A percentile compares a stretch with the other conserved stretches of the same genome.
phyloP scores from a whole-genome alignment of 2,797 vertebrate genomes.

The Ataeniobius toweri region DNA sequence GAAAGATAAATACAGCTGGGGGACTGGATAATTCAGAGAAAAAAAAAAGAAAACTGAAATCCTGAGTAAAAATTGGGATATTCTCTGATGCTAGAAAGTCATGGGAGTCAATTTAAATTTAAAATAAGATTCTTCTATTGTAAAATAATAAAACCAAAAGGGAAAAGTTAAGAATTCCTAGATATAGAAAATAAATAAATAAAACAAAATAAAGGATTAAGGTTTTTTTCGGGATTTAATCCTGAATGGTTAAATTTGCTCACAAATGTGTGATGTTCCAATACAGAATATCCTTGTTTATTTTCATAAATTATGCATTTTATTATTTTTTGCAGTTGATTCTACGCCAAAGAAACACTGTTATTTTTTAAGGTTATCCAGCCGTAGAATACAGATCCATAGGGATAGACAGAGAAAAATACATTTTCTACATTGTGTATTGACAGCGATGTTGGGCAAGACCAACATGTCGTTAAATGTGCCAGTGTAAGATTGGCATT shows the following conservation, averaged over 20 bases:
- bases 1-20: background rate
- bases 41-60: background rate
- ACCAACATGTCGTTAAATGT: background rate
- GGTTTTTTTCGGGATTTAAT: background rate
- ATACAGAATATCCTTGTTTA: background rate
- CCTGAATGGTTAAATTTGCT: background rate
- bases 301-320: background rate
- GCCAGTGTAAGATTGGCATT: background rate
- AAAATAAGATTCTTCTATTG: background rate
- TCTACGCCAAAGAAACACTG: background rate
- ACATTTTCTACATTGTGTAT: background rate
- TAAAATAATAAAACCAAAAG: too few species aligned
- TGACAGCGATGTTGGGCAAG: background rate
- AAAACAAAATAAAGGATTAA: background rate
- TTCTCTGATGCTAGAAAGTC: background rate
- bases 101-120: background rate
- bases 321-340: background rate
- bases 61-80: background rate
- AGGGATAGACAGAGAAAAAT: background rate
- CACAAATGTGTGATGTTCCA: background rate
- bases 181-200: background rate
- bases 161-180: too few species aligned
- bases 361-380: background rate
- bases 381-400: too few species aligned
- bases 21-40: background rate